These are phyloP conservation scores for Nyleta sp. DNA, from an alignment of 2,888 invertebrate species.

Conservation along the genomic window DNA sequence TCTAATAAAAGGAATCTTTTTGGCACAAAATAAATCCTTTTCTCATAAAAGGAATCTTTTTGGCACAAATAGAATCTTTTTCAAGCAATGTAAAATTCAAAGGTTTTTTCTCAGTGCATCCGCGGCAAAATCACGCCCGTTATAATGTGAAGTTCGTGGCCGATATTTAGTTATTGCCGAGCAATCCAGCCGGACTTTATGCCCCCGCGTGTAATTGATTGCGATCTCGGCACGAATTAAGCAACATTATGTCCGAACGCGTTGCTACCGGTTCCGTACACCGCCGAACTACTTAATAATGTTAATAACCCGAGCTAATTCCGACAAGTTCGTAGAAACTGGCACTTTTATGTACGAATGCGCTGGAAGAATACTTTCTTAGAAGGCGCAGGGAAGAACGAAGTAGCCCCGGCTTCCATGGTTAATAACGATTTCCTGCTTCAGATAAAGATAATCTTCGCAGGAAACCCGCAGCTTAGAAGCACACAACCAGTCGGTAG, in stretches of 20 bases:
- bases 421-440: constrained; percentile 61
- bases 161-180: not conserved
- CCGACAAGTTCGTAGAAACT: constrained; percentile 47
- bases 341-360: constrained; percentile 45
- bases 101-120: too few relatives aligned
- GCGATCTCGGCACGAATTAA: constrained; percentile 35
- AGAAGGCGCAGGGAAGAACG: constrained; percentile 28
- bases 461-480: too few relatives aligned
- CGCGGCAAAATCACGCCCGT: too few relatives aligned
- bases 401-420: constrained; percentile 33
- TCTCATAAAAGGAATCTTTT: too few relatives aligned
- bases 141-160: too few relatives aligned
- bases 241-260: constrained; percentile 28
- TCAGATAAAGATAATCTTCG: constrained; percentile 56
- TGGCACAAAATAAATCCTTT: too few relatives aligned
- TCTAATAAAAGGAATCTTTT: too few relatives aligned
- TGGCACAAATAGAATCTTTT: too few relatives aligned
- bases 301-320: too few relatives aligned
- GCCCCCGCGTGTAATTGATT: constrained; percentile 32
- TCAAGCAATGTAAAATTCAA: too few relatives aligned
- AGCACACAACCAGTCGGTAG: too few relatives aligned
- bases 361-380: constrained; percentile 45
- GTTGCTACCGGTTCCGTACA: constrained; percentile 26
- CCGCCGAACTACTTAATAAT: too few relatives aligned
- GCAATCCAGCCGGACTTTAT: constrained; percentile 16